A percentile compares a stretch with the other conserved stretches of the same genome.
These are phyloP conservation scores for Cinclus mexicanus DNA, from an alignment of 2,113 vertebrate species.

Conservation along the genomic window DNA sequence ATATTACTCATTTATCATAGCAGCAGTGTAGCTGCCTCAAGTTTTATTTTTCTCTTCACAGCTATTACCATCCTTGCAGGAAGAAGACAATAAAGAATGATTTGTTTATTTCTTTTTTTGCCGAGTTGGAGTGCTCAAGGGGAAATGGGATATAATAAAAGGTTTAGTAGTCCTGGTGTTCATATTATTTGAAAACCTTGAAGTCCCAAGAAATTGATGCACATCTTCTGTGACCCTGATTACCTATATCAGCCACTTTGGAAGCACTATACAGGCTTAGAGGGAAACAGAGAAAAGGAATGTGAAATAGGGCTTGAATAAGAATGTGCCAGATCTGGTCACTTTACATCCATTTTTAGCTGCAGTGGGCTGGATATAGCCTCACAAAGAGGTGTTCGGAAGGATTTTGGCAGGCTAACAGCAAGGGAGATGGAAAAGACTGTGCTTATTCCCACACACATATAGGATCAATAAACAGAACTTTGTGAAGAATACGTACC, in stretches of 20 bases:
- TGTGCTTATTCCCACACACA: neutral
- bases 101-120: conserved; percentile 59
- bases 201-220: conserved; percentile 18
- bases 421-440: neutral
- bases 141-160: conserved; percentile 63
- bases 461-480: neutral
- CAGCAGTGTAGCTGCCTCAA: conserved; percentile 28
- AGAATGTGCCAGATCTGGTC: neutral
- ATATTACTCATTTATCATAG: conserved; percentile 55
- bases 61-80: conserved; percentile 38
- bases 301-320: neutral
- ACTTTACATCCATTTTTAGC: neutral
- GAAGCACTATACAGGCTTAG: neutral
- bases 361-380: neutral
- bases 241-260: neutral
- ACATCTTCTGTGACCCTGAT: conserved; percentile 31
- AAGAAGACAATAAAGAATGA: conserved; percentile 64
- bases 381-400: neutral
- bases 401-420: neutral
- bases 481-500: neutral
- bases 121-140: conserved; percentile 50
- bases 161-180: conserved; percentile 56
- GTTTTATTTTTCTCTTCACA: conserved; percentile 43
- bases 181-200: conserved; percentile 54
- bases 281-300: neutral